Conservation (phyloP, 2,888 invertebrate species). For the Drosophila lacicola region DNA sequence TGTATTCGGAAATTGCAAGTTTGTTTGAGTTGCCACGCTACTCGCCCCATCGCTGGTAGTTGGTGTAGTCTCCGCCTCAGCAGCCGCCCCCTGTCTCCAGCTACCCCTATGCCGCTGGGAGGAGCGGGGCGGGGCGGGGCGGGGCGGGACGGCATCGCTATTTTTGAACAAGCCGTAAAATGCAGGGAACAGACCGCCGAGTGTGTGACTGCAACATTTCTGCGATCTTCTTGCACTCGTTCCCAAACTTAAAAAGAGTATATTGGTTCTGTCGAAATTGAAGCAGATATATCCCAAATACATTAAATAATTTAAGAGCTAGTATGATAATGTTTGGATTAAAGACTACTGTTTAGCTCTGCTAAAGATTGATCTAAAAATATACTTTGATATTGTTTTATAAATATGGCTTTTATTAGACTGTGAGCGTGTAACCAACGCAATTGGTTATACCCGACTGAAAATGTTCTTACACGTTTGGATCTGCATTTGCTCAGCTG, state of each 20-base stretch:
- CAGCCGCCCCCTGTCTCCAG: neutral
- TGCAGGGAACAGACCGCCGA: slow-evolving; percentile 29
- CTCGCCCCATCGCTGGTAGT: slow-evolving; percentile 15
- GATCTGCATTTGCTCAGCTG: slow-evolving; percentile 44
- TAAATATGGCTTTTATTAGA: too few species aligned
- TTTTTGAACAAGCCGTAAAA: slow-evolving; percentile 47
- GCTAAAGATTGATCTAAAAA: too few species aligned
- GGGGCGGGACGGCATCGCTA: slow-evolving; percentile 32
- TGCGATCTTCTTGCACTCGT: slow-evolving; percentile 10
- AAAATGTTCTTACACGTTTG: neutral
- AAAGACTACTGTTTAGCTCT: too few species aligned
- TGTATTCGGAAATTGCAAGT: slow-evolving; percentile 26
- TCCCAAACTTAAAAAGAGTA: too few species aligned
- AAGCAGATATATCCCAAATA: too few species aligned
- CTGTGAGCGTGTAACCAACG: too few species aligned
- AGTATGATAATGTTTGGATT: too few species aligned
- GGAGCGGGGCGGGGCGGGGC: neutral
- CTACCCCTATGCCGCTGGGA: neutral
- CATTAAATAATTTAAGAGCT: too few species aligned
- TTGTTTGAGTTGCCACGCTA: slow-evolving; percentile 29
- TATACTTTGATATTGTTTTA: too few species aligned
- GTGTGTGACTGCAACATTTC: slow-evolving; percentile 25
- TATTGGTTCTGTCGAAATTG: too few species aligned
- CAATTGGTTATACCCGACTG: too few species aligned
- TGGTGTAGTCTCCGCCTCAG: neutral